Percentiles rank a stretch among this genome's conserved stretches.
Conservation (phyloP, 2,113 vertebrate genomes). For the Propithecus coquereli region DNA sequence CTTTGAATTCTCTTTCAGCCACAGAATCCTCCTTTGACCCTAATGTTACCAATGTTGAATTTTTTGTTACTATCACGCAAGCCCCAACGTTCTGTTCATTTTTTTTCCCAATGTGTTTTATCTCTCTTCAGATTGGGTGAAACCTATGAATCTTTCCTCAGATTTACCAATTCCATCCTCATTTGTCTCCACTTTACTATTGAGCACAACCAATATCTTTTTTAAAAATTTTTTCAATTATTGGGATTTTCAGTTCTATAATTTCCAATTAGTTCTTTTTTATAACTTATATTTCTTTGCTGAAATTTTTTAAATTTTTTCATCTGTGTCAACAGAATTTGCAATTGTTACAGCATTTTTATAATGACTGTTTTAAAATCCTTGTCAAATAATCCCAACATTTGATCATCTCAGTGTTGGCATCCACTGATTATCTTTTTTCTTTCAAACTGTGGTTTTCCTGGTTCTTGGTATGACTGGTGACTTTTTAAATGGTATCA, state of each 20-base stretch:
- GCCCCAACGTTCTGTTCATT: neutral
- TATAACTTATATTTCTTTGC: neutral
- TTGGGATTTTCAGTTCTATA: neutral
- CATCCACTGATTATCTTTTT: neutral
- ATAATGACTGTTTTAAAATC: neutral
- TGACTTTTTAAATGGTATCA: neutral
- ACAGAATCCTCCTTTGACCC: neutral
- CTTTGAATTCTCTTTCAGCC: constrained; percentile 12
- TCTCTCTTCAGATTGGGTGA: neutral
- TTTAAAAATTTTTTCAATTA: neutral
- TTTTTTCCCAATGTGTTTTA: neutral
- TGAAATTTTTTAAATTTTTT: neutral
- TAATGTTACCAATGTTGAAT: neutral
- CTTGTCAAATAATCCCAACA: neutral
- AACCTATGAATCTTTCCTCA: neutral
- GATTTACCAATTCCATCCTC: neutral
- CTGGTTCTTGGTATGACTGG: neutral
- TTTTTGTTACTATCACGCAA: neutral
- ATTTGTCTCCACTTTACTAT: neutral
- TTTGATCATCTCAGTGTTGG: neutral
- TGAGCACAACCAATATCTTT: neutral
- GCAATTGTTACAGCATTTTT: neutral
- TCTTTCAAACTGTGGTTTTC: neutral
- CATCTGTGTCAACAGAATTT: neutral
- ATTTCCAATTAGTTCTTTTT: neutral